Percentiles rank a stretch among this genome's conserved stretches.
Evolutionary conservation across 2,888 invertebrate genomes (phyloP).

Genomic region (Mimachlamys varia): DNA sequence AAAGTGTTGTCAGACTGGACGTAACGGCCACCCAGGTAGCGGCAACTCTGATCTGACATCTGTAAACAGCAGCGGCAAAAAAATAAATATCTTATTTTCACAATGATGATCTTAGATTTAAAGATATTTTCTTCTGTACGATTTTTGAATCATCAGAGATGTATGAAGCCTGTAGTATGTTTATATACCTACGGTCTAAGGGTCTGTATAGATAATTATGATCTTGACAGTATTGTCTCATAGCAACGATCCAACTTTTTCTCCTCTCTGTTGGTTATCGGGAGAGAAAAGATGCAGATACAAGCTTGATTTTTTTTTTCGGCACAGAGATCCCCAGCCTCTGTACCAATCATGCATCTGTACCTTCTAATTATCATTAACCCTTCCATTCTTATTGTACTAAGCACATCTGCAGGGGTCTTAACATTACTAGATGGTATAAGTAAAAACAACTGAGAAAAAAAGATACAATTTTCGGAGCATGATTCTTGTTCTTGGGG

Average conservation of each 20-base stretch:
- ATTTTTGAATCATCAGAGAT: not conserved
- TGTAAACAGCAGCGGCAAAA: not conserved
- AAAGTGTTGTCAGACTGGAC: not conserved
- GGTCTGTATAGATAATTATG: not conserved
- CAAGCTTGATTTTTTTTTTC: not conserved
- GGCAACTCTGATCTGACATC: not conserved
- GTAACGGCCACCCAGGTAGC: not conserved
- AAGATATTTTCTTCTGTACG: not conserved
- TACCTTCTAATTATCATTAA: not conserved
- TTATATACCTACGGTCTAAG: not conserved
- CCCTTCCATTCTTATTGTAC: not conserved
- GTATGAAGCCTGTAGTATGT: not conserved
- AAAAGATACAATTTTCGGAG: conserved; percentile 3
- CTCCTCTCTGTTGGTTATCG: not conserved
- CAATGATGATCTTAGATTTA: not conserved
- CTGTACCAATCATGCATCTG: not conserved
- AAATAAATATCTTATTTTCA: not conserved
- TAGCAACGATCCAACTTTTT: not conserved
- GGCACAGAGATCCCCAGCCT: not conserved
- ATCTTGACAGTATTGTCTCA: not conserved
- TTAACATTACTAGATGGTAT: not conserved
- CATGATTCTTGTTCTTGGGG: not conserved
- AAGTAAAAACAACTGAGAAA: not conserved
- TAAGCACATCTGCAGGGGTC: not conserved
- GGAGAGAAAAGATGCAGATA: not conserved